Conservation (phyloP, 2,113 vertebrate species). For the Scytalopus superciliaris region DNA sequence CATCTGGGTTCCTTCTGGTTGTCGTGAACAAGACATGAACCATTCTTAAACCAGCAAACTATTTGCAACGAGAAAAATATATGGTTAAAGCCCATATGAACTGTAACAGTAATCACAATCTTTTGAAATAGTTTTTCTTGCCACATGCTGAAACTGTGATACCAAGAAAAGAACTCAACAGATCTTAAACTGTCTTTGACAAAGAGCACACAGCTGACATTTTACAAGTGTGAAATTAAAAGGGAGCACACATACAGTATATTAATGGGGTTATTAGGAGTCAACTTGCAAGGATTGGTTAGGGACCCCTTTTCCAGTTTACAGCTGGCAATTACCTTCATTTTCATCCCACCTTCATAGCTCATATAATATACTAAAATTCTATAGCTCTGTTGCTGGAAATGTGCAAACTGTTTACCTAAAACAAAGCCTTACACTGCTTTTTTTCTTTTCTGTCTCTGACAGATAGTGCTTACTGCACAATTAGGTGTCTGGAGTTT, state of each 20-base stretch:
- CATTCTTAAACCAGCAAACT: neutral
- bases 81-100: neutral
- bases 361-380: neutral
- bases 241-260: neutral
- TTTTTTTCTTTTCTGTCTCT: neutral
- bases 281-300: neutral
- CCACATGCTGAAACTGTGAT: neutral
- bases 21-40: neutral
- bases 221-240: neutral
- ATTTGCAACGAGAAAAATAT: neutral
- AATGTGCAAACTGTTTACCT: neutral
- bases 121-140: neutral
- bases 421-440: neutral
- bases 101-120: neutral
- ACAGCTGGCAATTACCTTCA: neutral
- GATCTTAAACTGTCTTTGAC: neutral
- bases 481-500: neutral
- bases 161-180: neutral
- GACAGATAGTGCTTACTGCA: neutral
- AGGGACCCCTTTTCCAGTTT: neutral
- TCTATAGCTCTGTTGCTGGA: neutral
- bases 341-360: neutral
- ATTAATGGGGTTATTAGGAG: neutral
- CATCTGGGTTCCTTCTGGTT: rapidly evolving
- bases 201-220: neutral